Base-by-base conservation (phyloP, 2,888 invertebrate species). In the Lordiphosa andalusiaca region DNA sequence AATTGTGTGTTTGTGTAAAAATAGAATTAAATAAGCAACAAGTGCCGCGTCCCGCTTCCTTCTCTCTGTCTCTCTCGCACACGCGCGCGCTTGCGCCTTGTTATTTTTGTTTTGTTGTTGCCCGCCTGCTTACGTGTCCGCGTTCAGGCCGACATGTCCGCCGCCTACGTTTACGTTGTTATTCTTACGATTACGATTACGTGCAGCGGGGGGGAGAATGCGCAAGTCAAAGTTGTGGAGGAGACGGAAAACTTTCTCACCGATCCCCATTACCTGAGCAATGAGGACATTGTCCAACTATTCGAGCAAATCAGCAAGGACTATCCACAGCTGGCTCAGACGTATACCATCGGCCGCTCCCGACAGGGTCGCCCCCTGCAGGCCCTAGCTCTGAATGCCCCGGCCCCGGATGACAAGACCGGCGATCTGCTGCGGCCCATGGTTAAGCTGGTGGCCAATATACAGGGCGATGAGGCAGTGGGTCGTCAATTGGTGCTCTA, bases 381-480 rank as follows among this genome's bases (percentile, higher is more conserved):
- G 91, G 89, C 75, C 5, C 70, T 89, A 52, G 94, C 96, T 87
- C 93, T 95, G 57, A 93, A 93, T 56, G 92, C 93, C 68, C 76
- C 76, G 2, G 93, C 94, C 88, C 93, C 93, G 2, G 56, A 63
- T 16, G 66, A 53, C 4, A 60, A 46, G 3, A 53, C 51, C n/a
- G 72, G 68, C 0, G 77, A 85, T 91, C 92, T 88, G 88, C 92
- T 85, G 90, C 93, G 95, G 71, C 98, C 98, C 0, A 95, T 97
- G 92, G 94, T 98, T 72, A 98, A 98, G 87, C 94, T 95, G 90
- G 95, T 97, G 51, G 98, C 95, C 4, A 98, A 98, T 85, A 97
- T 98, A 95, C 97, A 97, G 86, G 98, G 98, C 5, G 98, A 98
- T 86, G 98, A 98, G 89, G 91, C 95, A 1, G 91, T 98, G 16